phyloP scores from a whole-genome alignment of 2,888 invertebrate species.

The Sphecodes monilicornis region DNA sequence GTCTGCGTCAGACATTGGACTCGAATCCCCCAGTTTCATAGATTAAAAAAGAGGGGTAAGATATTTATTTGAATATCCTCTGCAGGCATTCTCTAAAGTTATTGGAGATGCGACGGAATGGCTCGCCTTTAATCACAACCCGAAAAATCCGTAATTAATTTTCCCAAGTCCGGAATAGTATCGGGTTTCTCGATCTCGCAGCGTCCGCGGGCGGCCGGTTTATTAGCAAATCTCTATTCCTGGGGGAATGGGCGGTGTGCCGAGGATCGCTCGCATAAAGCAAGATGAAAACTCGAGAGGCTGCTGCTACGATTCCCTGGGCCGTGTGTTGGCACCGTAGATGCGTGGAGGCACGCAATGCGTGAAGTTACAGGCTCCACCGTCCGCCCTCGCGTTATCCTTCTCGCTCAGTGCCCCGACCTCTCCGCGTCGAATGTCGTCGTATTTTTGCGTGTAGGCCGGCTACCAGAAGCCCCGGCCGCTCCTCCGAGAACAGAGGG shows the following conservation, averaged over 20 bases:
- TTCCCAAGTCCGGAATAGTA: conserved; percentile 34
- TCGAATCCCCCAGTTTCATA: not conserved
- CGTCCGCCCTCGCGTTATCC: conserved; percentile 52
- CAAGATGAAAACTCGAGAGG: conserved; percentile 57
- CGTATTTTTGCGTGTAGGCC: conserved; percentile 56
- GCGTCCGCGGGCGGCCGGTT: conserved; percentile 32
- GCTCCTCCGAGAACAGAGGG: conserved; percentile 23
- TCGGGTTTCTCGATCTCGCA: conserved; percentile 35
- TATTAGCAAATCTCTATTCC: conserved; percentile 59
- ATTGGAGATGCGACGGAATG: not conserved
- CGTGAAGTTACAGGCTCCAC: conserved; percentile 51
- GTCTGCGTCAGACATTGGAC: not conserved
- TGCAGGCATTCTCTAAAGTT: not conserved
- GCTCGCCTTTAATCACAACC: not conserved
- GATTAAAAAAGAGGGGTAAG: not conserved
- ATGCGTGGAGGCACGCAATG: conserved; percentile 57
- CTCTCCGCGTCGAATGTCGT: conserved; percentile 36
- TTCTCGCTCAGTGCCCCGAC: conserved; percentile 27
- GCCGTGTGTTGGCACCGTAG: conserved; percentile 41
- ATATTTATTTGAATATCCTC: not conserved
- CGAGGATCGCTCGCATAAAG: conserved; percentile 46
- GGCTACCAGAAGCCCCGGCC: conserved; percentile 48
- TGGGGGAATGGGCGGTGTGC: conserved; percentile 55
- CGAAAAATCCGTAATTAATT: conserved; percentile 43
- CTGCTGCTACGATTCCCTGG: conserved; percentile 52